Conservation (phyloP, 1,140 invertebrate species). For the Caenorhabditis remanei region DNA sequence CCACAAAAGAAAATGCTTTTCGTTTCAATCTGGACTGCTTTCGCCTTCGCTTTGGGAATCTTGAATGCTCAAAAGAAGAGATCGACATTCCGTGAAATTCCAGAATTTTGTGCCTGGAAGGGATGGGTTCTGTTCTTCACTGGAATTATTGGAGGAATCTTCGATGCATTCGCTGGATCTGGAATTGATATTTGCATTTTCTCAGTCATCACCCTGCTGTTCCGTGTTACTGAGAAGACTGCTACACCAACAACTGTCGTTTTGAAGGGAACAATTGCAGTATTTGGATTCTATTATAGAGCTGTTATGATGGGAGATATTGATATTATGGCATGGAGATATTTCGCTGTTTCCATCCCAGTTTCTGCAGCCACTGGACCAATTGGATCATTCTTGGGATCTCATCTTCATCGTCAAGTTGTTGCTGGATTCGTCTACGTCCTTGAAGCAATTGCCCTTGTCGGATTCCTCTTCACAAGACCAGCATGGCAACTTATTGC, state of each 20-base stretch:
- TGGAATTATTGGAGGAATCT: slow-evolving; percentile 74
- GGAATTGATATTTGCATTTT: slow-evolving; percentile 75
- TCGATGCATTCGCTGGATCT: slow-evolving; percentile 74
- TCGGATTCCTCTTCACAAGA: slow-evolving; percentile 72
- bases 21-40: slow-evolving; percentile 76
- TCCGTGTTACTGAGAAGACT: slow-evolving; percentile 77
- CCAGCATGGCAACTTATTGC: slow-evolving; percentile 69
- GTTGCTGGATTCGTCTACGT: slow-evolving; percentile 75
- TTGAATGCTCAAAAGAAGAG: slow-evolving; percentile 73
- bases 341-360: slow-evolving; percentile 75
- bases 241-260: slow-evolving; percentile 58
- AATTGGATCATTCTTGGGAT: slow-evolving; percentile 75
- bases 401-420: slow-evolving; percentile 76
- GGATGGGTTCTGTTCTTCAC: slow-evolving; percentile 68
- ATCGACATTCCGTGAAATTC: slow-evolving; percentile 69
- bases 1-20: slow-evolving; percentile 75
- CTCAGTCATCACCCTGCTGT: slow-evolving; percentile 73
- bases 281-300: slow-evolving; percentile 76
- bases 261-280: slow-evolving; percentile 69
- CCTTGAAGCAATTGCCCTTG: slow-evolving; percentile 72
- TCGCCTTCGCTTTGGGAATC: slow-evolving; percentile 72
- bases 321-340: slow-evolving; percentile 73
- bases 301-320: slow-evolving; percentile 76
- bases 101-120: slow-evolving; percentile 69
- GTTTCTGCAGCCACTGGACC: slow-evolving; percentile 74